Percentiles rank a stretch among this genome's conserved stretches.
Conservation (phyloP, 2,888 invertebrate genomes). For the Dicyrtomina minuta region DNA sequence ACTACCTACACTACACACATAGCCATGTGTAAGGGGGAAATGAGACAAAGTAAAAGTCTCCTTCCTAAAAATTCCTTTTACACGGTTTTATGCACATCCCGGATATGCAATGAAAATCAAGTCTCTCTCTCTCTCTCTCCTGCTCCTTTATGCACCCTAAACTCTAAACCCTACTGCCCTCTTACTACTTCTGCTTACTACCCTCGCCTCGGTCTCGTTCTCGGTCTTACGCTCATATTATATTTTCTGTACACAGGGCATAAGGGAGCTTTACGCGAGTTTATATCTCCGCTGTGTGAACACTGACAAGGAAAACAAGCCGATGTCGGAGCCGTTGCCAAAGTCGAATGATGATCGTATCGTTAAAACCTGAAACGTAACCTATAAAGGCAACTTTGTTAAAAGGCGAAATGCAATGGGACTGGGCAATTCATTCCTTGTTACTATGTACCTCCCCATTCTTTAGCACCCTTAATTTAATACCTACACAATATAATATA, state of each 20-base stretch:
- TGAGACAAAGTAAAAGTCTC: slow-evolving; percentile 33
- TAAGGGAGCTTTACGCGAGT: too few species aligned
- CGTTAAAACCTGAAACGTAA: slow-evolving; percentile 26
- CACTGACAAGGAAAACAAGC: too few species aligned
- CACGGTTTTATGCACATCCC: slow-evolving; percentile 28
- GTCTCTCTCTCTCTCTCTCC: too few species aligned
- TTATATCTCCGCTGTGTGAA: too few species aligned
- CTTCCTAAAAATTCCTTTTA: slow-evolving; percentile 30
- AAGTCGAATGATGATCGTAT: slow-evolving; percentile 14
- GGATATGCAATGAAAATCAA: slow-evolving; percentile 19
- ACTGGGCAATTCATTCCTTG: too few species aligned
- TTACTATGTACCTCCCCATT: background rate
- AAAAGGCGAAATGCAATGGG: too few species aligned
- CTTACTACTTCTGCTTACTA: background rate
- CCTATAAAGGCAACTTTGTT: slow-evolving; percentile 22
- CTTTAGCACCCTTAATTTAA: too few species aligned
- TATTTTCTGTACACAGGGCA: too few species aligned
- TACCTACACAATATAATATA: too few species aligned
- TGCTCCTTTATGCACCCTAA: slow-evolving; percentile 15
- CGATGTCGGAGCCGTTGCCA: too few species aligned
- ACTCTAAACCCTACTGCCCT: slow-evolving; percentile 16
- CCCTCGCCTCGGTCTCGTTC: background rate
- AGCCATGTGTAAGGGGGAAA: slow-evolving; percentile 25
- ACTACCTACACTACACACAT: too few species aligned
- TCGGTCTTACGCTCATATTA: background rate